Evolutionary conservation across 2,797 vertebrate genomes (phyloP), one percentile per base, ranked within the genome.

Genomic region (Macropodus opercularis): DNA sequence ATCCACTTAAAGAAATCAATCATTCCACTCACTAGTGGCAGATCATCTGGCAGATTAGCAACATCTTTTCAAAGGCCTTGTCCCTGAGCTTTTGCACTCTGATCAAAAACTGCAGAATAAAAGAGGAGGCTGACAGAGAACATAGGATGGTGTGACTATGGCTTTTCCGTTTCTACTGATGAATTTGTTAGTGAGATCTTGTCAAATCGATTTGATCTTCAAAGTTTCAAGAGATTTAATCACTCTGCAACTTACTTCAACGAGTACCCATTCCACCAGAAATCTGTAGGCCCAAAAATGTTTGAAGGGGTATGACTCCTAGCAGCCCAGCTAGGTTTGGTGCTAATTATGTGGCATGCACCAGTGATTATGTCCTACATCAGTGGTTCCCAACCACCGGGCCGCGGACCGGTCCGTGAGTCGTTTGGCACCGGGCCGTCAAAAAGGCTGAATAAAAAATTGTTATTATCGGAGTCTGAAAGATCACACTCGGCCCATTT

Each of bases 1-100:
- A 77, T 84, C 52, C 80, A 64, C 67, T 81, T 80, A 51, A 61
- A 73, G 75, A 78, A 81, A 88, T 89, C 88, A 85, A 84, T 92
- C 85, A 89, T 79, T 78, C 70, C 71, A 35, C 69, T 79, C 68
- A 58, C 86, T 84, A 88, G 89, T 82, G 79, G 75, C 70, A 67
- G 58, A 80, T 86, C 78, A 84, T 85, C 76, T 57, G 44, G 52
- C 51, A 66, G 73, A 42, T 63, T 46, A 19, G 48, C 67, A 74
- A 56, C 70, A 49, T 77, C 54, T 62, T 71, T 75, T 75, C 56
- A 79, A 75, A 84, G 75, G 43, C 15, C 24, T 7, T 7, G 14
- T 51, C 54, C 66, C 40, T 21, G 38, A 77, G 55, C 54, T 36
- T 65, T 57, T 63, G 23, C 52, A 53, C 50, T 40, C 42, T 59